phyloP scores from a whole-genome alignment of 2,888 invertebrate species.

The Adineta ricciae region DNA sequence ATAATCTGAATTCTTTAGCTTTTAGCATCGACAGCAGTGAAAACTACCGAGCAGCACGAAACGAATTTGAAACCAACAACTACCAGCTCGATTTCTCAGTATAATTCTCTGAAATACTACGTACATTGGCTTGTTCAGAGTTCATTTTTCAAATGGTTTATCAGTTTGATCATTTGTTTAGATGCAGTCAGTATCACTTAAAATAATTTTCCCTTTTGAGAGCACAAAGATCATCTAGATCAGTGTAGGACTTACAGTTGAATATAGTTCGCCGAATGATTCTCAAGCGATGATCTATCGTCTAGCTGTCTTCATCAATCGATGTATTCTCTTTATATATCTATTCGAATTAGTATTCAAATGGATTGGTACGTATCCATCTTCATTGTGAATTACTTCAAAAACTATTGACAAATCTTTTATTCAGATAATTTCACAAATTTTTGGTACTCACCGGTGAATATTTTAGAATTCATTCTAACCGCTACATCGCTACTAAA shows the following conservation, averaged over 20 bases:
- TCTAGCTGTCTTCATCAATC: neutral
- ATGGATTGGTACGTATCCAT: neutral
- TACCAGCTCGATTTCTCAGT: neutral
- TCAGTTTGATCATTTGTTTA: neutral
- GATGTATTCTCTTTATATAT: slow-evolving; percentile 1
- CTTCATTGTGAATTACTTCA: neutral
- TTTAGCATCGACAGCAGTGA: neutral
- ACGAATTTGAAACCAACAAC: neutral
- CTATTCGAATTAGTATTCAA: neutral
- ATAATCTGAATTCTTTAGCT: neutral
- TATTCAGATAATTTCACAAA: neutral
- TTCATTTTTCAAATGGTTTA: neutral
- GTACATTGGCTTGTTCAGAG: neutral
- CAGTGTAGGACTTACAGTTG: neutral
- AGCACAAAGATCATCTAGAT: neutral
- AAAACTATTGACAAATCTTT: too few relatives aligned
- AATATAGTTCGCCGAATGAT: neutral
- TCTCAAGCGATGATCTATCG: neutral
- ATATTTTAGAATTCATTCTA: neutral
- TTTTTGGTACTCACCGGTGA: neutral
- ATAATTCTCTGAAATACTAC: neutral
- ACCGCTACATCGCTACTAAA: neutral
- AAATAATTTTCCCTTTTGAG: neutral
- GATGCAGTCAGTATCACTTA: neutral
- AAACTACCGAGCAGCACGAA: neutral